Base-by-base conservation (phyloP, 2,113 vertebrate genomes). In the Lota lota region DNA sequence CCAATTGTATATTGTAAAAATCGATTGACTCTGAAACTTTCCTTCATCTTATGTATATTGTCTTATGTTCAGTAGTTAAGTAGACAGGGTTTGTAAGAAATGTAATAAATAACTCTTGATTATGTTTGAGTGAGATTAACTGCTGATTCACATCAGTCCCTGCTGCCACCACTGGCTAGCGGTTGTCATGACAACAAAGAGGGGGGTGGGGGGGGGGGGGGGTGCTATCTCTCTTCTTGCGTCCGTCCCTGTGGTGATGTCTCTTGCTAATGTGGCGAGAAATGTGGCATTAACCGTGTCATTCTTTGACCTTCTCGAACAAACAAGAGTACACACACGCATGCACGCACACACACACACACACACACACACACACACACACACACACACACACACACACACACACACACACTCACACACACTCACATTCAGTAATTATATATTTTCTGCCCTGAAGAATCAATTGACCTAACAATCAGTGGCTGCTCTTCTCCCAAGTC, bases 181-280 rank as follows among this genome's bases (percentile, higher is more conserved):
- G 61, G 90, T 92, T 91, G 78, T 84, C 79, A 79, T 89, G 85
- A 87, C 89, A 88, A 90, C 89, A 78, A 73, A 82, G 53, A n/a
- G 53, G 53, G 53, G 1, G n/a, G 51, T 2, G 51, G 51, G 51
- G 51, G 51, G 17, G 4, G 18, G 53, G 40, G 10, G 40, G 40
- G 40, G 40, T 85, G 78, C 79, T 80, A 85, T 70, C 71, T 85
- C 80, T 83, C 76, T 69, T 72, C 82, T 69, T 65, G 57, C 64
- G 69, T 17, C 67, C 17, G 54, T 85, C 80, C 79, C 87, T 81
- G 77, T 74, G 83, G 88, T 88, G 84, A 88, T 76, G 74, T 73
- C 81, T 84, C 78, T 77, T 80, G 63, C 81, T 90, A 92, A 90
- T 89, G 88, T 89, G 82, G 85, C 74, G 62, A 77, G 80, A 90